Evolutionary conservation across 2,113 vertebrate genomes (phyloP), one percentile per base, ranked within the genome.

Genomic region (Aspiorhynchus laticeps): DNA sequence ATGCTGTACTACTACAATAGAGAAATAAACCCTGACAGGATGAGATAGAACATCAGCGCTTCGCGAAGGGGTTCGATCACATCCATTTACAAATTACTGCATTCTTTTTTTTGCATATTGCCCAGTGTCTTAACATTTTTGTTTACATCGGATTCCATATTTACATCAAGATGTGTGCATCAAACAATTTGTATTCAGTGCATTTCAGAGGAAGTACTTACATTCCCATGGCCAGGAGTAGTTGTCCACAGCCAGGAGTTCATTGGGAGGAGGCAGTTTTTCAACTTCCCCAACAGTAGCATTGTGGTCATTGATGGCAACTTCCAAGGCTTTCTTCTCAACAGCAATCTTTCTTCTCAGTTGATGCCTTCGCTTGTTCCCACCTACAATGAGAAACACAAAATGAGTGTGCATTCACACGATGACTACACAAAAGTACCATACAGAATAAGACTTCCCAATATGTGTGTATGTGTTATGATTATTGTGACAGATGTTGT

Each of bases 201-300:
- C 36, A 74, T 74, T 41, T 74, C 71, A 74, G 71, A n/a, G 21
- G 36, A 41, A 38, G 21, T 41, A 74, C 36, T 74, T 41, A 74
- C 71, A 74, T 74, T 74, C 71, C 33, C 36, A 74, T 41, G 71
- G 71, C 36, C 71, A 74, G 71, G 71, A 74, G 71, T 74, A 74
- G 71, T 74, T 74, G 36, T 74, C 71, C 71, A 74, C 36, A 41
- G 71, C 71, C 71, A 74, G 71, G 19, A 41, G 71, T 41, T 74
- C 36, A 74, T 41, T 74, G 33, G 71, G 9, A 74, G 71, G 36
- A 73, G 69, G 69, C 36, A 73, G 71, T 74, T 74, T 65, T 65
- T 65, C 61, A 65, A 28, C 61, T 65, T 63, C 61, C 61, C 4
- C 61, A 3, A 63, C n/a, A 26, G 61, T 12, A 63, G 61, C n/a